A percentile compares a stretch with the other conserved stretches of the same genome.
These are phyloP conservation scores for Melikaiella ostensackeni DNA, from an alignment of 2,888 invertebrate species.

Conservation along the genomic window DNA sequence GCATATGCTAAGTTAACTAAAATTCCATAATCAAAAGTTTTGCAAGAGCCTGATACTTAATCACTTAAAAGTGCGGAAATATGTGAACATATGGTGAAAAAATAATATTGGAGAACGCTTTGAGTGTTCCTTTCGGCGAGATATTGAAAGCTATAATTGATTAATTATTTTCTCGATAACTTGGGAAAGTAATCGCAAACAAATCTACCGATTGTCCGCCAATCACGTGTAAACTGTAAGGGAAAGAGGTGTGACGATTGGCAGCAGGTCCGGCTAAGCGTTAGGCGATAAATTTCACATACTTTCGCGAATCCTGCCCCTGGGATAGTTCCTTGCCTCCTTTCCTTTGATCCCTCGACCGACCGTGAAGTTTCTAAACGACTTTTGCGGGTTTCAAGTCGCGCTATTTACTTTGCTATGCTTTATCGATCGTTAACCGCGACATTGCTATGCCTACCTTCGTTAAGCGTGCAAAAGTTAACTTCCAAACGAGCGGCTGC, in stretches of 20 bases:
- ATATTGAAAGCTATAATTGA: slow-evolving; percentile 34
- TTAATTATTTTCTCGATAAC: slow-evolving; percentile 20
- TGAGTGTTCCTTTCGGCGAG: slow-evolving; percentile 14
- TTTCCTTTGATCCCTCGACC: slow-evolving; percentile 28
- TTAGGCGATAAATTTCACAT: slow-evolving; percentile 33
- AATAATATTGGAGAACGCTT: background rate
- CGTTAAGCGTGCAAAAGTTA: slow-evolving; percentile 58
- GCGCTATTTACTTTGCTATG: slow-evolving; percentile 46
- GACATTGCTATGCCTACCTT: slow-evolving; percentile 54
- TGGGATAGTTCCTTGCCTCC: slow-evolving; percentile 32
- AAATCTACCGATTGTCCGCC: slow-evolving; percentile 37
- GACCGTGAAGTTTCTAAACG: slow-evolving; percentile 33
- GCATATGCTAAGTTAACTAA: background rate
- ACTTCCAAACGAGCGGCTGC: slow-evolving; percentile 55
- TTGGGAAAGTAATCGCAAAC: slow-evolving; percentile 32
- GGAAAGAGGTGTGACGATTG: slow-evolving; percentile 34
- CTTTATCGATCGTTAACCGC: slow-evolving; percentile 59
- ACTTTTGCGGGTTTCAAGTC: slow-evolving; percentile 20
- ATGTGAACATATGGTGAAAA: background rate
- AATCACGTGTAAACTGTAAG: slow-evolving; percentile 3
- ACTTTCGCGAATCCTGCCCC: slow-evolving; percentile 37
- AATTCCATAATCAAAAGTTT: slow-evolving; percentile 15
- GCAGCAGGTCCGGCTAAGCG: slow-evolving; percentile 14
- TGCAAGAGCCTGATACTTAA: slow-evolving; percentile 1
- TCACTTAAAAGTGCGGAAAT: slow-evolving; percentile 1